Evolutionary conservation across 2,888 invertebrate genomes (phyloP), one percentile per base, ranked within the genome.

Genomic region (Meteorus cinctellus): DNA sequence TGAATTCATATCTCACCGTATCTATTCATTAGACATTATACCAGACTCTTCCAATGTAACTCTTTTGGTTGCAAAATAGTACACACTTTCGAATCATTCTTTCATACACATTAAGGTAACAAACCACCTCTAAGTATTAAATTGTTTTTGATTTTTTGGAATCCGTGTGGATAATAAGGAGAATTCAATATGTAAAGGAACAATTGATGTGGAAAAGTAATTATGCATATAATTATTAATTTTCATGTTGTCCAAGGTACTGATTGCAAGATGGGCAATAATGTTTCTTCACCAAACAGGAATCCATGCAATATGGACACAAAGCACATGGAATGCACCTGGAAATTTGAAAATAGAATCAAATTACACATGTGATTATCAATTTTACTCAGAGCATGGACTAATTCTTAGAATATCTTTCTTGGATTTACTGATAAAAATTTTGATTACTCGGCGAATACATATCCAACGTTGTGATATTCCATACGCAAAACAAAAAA

Each of bases 271-370:
- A 82, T 41, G 90, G 90, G 80, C 92, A 92, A 79, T 90, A 91
- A 79, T 91, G 91, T 75, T 90, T 90, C 71, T 87, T 87, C 31
- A 84, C 84, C 79, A 90, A 82, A 71, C 91, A 91, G 29, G 86
- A 87, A 78, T 91, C 91, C 75, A 88, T 87, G 75, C 91, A 91
- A 76, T 91, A 91, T 1, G 91, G 91, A 67, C 90, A 88, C 19
- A 89, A 89, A 19, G 86, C 89, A 78, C 91, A 91, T 10, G 87
- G 88, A 86, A 89, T 90, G 36, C 87, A 89, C 74, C 91, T 91
- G 83, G 4, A 83, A 85, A 69, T 63, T 41, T 65, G 73, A 77
- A n/a, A 41, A 62, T 2, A 29, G 5, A 31, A 63, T 63, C n/a
- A 16, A 31, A 34, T 67, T 51, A 24, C 12, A 62, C 48, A 60